phyloP scores from a whole-genome alignment of 2,113 vertebrate species.

The Ophiodon elongatus region DNA sequence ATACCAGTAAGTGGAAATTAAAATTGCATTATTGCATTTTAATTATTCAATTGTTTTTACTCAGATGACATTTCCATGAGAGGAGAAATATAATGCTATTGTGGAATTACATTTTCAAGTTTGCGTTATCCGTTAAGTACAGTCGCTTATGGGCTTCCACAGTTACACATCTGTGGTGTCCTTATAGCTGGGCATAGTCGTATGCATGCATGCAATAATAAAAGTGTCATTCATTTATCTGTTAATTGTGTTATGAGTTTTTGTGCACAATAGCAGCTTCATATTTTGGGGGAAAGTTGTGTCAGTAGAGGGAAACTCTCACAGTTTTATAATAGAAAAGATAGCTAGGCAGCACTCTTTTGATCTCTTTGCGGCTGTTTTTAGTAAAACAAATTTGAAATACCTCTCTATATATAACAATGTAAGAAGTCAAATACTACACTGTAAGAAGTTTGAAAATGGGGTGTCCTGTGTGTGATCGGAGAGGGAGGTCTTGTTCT shows the following conservation, averaged over 20 bases:
- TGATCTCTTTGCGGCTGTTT: neutral
- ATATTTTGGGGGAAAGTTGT: neutral
- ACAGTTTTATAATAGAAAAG: neutral
- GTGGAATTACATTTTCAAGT: neutral
- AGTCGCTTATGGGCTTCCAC: neutral
- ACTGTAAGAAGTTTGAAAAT: neutral
- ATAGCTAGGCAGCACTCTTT: neutral
- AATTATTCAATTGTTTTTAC: neutral
- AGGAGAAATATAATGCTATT: neutral
- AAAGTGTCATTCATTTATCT: neutral
- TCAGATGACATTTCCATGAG: neutral
- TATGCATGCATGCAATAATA: neutral
- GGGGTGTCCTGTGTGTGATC: neutral
- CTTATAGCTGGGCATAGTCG: neutral
- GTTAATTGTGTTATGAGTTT: neutral
- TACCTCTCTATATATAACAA: neutral
- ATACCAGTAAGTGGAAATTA: neutral
- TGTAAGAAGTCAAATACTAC: neutral
- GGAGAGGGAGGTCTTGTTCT: neutral
- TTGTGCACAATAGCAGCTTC: neutral
- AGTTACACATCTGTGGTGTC: neutral
- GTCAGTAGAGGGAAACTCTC: neutral
- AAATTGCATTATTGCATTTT: neutral
- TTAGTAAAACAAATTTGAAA: neutral
- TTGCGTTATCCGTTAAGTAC: neutral